Evolutionary conservation across 2,797 vertebrate species (phyloP).

Genomic region (Phrynocephalus forsythii): DNA sequence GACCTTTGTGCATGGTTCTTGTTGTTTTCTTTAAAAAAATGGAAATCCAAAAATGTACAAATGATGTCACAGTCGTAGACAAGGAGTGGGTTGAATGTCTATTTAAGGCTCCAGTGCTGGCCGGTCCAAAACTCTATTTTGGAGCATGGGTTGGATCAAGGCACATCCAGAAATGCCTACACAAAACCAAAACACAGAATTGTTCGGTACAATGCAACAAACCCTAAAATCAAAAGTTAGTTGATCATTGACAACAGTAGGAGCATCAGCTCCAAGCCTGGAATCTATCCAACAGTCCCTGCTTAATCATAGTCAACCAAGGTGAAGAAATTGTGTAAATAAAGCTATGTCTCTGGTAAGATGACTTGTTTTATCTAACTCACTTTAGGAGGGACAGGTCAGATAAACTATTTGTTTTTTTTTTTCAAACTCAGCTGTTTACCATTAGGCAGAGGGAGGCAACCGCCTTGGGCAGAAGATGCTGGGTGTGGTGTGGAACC

Average conservation of each 20-base stretch:
- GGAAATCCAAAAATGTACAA: too few relatives aligned
- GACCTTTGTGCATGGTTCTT: too few relatives aligned
- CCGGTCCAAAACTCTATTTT: too few relatives aligned
- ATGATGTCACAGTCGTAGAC: too few relatives aligned
- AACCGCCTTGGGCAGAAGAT: neutral
- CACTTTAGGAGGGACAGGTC: neutral
- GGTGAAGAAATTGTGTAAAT: neutral
- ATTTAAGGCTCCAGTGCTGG: too few relatives aligned
- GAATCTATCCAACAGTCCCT: neutral
- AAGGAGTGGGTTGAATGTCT: too few relatives aligned
- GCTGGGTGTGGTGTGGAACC: neutral
- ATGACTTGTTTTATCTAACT: too few relatives aligned
- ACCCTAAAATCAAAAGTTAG: neutral
- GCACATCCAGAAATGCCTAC: too few relatives aligned
- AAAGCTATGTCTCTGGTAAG: too few relatives aligned
- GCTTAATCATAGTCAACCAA: neutral
- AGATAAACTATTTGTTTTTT: neutral
- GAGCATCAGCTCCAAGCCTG: neutral
- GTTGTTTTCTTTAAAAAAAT: too few relatives aligned
- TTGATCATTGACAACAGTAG: neutral
- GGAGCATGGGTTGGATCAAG: too few relatives aligned
- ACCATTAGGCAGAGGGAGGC: neutral
- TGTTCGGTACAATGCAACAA: neutral
- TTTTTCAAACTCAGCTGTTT: neutral
- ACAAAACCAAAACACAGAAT: neutral